Percentiles rank a stretch among this genome's conserved stretches.
Evolutionary conservation across 2,797 vertebrate genomes (phyloP).

Genomic region (Rhinoraja longicauda): DNA sequence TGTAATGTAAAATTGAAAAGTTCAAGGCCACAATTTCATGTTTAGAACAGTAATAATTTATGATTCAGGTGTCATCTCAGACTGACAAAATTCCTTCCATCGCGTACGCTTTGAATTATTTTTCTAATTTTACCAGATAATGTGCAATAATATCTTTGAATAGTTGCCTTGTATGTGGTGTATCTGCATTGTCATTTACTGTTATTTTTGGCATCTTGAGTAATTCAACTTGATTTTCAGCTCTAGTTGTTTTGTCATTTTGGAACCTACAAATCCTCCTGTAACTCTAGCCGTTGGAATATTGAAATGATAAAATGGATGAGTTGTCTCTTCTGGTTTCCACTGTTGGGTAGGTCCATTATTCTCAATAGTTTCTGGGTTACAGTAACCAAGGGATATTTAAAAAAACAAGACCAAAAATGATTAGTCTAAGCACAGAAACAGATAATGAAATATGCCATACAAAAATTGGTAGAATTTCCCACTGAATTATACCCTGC

Average conservation of each 20-base stretch:
- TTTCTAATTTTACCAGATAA: neutral
- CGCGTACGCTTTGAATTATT: no score
- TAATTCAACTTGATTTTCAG: neutral
- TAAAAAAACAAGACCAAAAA: neutral
- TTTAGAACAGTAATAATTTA: no score
- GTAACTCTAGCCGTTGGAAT: neutral
- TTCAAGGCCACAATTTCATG: constrained; percentile 5
- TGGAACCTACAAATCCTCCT: neutral
- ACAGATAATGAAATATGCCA: neutral
- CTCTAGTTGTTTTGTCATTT: neutral
- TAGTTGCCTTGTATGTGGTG: neutral
- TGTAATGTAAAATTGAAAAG: neutral
- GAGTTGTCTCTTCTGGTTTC: neutral
- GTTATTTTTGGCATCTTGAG: neutral
- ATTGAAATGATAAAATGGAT: no score
- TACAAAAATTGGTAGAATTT: neutral
- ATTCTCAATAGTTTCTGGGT: neutral
- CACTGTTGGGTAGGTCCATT: neutral
- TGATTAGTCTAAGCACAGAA: neutral
- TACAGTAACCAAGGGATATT: neutral
- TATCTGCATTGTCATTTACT: neutral
- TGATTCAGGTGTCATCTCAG: neutral
- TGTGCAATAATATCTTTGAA: neutral
- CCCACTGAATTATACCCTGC: neutral
- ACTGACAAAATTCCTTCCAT: neutral